Conservation (phyloP, 2,888 invertebrate species). For the Limulus polyphemus region DNA sequence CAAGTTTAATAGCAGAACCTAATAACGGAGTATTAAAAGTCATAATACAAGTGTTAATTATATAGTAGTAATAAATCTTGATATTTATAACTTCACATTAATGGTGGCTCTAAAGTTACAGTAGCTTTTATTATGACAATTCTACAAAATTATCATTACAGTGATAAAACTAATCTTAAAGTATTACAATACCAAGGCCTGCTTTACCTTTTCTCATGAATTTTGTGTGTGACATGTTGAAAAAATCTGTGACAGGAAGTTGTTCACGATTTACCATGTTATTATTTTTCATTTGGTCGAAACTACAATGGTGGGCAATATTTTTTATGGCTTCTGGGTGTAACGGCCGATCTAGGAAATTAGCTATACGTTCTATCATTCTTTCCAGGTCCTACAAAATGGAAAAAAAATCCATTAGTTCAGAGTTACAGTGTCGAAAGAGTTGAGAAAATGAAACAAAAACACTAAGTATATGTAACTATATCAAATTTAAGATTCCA, state of each 20-base stretch:
- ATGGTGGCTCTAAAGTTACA: neutral
- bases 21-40: too few relatives aligned
- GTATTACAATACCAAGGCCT: too few relatives aligned
- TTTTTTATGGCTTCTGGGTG: conserved; percentile 34
- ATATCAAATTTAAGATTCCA: too few relatives aligned
- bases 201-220: conserved; percentile 27
- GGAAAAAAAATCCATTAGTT: neutral
- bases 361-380: conserved; percentile 42
- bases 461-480: too few relatives aligned
- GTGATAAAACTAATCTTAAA: too few relatives aligned
- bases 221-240: conserved; percentile 24
- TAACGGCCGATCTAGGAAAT: conserved; percentile 43
- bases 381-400: conserved; percentile 40
- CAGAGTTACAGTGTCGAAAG: too few relatives aligned
- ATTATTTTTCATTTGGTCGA: conserved; percentile 39
- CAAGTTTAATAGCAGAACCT: too few relatives aligned
- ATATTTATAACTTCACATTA: neutral
- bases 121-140: neutral
- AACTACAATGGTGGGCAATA: conserved; percentile 36
- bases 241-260: conserved; percentile 24
- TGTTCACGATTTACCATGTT: conserved; percentile 34
- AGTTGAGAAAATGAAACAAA: too few relatives aligned
- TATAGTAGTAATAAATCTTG: too few relatives aligned
- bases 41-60: too few relatives aligned
- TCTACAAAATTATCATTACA: too few relatives aligned